phyloP scores from a whole-genome alignment of 2,113 vertebrate genomes.

The human (Homo sapiens) region GRCh38 chr13:49274501-49275000 shows the following conservation, averaged over 20 bases:
- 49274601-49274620: too few relatives aligned
- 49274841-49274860: background rate
- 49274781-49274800: background rate
- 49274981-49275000: background rate
- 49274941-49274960: background rate
- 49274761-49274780: constrained; percentile 9
- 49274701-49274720: background rate
- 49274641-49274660: too few relatives aligned
- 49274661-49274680: too few relatives aligned
- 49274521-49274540: too few relatives aligned
- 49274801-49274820: background rate
- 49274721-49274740: background rate
- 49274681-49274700: constrained; percentile 12
- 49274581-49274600: too few relatives aligned
- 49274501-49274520: too few relatives aligned
- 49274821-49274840: background rate
- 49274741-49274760: background rate
- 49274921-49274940: background rate
- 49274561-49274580: too few relatives aligned
- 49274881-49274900: background rate
- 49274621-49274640: too few relatives aligned
- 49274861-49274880: background rate
- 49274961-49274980: background rate
- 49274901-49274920: background rate
- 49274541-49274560: too few relatives aligned